phyloP scores from a whole-genome alignment of 2,797 vertebrate species.

The Perodicticus potto region DNA sequence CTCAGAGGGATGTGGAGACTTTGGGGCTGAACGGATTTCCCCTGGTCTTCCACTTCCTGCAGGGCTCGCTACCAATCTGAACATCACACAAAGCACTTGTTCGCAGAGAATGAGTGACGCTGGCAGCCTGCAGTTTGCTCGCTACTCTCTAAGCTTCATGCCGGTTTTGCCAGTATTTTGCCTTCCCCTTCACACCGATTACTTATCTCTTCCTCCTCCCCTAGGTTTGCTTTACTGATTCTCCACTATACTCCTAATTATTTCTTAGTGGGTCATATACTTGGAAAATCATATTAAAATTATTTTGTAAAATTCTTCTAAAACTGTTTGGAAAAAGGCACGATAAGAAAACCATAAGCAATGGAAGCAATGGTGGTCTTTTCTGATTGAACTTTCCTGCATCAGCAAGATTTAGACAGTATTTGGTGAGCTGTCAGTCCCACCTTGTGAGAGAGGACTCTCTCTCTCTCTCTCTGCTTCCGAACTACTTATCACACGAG shows the following conservation, averaged over 20 bases:
- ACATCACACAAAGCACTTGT: background rate
- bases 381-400: background rate
- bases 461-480: background rate
- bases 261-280: constrained; percentile 24
- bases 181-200: constrained; percentile 25
- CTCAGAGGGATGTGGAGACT: rapidly evolving
- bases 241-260: background rate
- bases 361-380: background rate
- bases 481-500: background rate
- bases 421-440: background rate
- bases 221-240: background rate
- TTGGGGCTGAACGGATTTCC: background rate
- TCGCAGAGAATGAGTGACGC: background rate
- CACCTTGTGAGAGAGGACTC: background rate
- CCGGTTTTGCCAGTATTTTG: background rate
- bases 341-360: constrained; percentile 16
- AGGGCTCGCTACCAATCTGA: background rate
- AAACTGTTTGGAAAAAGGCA: constrained; percentile 1
- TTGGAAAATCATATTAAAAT: constrained; percentile 47
- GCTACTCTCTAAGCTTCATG: background rate
- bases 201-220: background rate
- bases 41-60: background rate
- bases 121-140: background rate
- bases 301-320: constrained; percentile 17
- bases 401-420: background rate